Base-by-base conservation (phyloP, 2,888 invertebrate species). In the Acanthosoma haemorrhoidale region DNA sequence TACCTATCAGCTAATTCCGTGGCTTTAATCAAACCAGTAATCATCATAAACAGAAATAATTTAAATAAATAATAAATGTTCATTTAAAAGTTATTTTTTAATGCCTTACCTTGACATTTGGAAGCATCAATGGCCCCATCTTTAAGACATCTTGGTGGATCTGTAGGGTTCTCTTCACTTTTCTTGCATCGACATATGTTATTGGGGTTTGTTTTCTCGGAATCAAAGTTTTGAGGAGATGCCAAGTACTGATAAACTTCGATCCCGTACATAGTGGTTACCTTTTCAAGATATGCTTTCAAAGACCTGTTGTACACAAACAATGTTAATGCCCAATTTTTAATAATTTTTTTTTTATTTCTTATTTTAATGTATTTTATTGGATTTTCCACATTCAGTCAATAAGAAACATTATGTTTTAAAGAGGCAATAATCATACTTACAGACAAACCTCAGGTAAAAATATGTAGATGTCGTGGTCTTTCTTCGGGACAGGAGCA, bases 391-490 rank as follows among this genome's bases (percentile, higher is more conserved):
- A n/a, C n/a, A n/a, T n/a, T n/a, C n/a, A n/a, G n/a, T n/a, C n/a
- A 32, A 38, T 31, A 34, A 31, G 51, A 36, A n/a, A n/a, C n/a
- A n/a, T n/a, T n/a, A n/a, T n/a, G n/a, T n/a, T n/a, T 5, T n/a
- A 5, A 51, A 51, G 32, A 11, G 29, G 13, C 13, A 29, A 58
- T n/a, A 59, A 51, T 34, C 32, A 18, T 36, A 72, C 75, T 74
- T 75, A 85, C 84, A 86, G 82, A 82, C 87, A 87, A 36, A 85
- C 78, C 72, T 87, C 86, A 1, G 84, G 80, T 60, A 84, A 81
- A 71, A 84, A 87, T 0, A 80, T 81, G 69, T 83, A 81, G 18
- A 73, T 38, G 39, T 71, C 67, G 16, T 73, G 69, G 13, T 68
- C 39, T 32, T 41, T 66, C 8, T 8, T 77, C 21, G 84, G 80